Conservation (phyloP, 2,113 vertebrate genomes). For the Cavia porcellus region DNA sequence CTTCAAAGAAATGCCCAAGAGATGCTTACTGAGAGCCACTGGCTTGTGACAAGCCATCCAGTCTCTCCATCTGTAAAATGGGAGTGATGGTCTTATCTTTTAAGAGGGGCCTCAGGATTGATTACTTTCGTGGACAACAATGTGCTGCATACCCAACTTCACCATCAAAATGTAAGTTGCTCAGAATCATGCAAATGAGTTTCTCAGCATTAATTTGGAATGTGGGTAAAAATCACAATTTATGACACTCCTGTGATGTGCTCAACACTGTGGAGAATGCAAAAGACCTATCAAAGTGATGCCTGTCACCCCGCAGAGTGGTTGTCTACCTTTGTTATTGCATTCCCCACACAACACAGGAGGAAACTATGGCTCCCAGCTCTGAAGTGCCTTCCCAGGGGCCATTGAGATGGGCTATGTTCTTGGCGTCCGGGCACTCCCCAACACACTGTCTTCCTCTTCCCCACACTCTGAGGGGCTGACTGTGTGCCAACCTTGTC, state of each 20-base stretch:
- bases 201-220: not conserved
- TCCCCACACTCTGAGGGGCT: not conserved
- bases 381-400: not conserved
- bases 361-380: not conserved
- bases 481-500: not conserved
- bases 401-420: not conserved
- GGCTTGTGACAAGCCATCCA: not conserved
- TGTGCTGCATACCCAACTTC: rapidly evolving
- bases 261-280: not conserved
- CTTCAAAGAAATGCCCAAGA: not conserved
- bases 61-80: not conserved
- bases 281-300: rapidly evolving
- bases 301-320: rapidly evolving
- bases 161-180: rapidly evolving
- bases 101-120: rapidly evolving
- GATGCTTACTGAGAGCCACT: not conserved
- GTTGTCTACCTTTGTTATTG: not conserved
- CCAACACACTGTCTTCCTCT: rapidly evolving
- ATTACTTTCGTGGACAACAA: rapidly evolving
- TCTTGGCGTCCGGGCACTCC: not conserved
- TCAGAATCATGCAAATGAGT: not conserved
- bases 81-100: not conserved
- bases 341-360: not conserved
- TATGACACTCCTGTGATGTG: rapidly evolving
- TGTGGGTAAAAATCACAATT: rapidly evolving